Percentiles rank a stretch among this genome's conserved stretches.
phyloP scores from a whole-genome alignment of 2,113 vertebrate genomes.

The Trematocara stigmaticum region DNA sequence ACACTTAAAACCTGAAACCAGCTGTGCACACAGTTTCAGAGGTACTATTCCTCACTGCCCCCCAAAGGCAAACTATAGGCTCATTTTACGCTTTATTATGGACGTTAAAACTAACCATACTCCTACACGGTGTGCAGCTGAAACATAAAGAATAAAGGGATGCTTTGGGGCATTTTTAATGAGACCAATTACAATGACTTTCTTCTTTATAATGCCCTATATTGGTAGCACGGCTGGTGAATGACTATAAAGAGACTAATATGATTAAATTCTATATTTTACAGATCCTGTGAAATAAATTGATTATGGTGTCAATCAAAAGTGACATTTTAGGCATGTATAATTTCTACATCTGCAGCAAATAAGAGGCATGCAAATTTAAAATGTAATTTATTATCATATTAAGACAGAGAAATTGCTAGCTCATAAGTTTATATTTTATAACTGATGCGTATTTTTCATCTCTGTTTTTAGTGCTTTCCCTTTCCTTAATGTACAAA shows the following conservation, averaged over 20 bases:
- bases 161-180: conserved; percentile 56
- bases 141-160: conserved; percentile 9
- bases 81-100: conserved; percentile 62
- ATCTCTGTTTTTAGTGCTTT: not conserved
- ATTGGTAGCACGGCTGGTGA: conserved; percentile 44
- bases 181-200: conserved; percentile 50
- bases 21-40: conserved; percentile 38
- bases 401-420: not conserved
- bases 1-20: conserved; percentile 56
- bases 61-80: conserved; percentile 53
- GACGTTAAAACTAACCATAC: conserved; percentile 42
- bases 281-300: conserved; percentile 41
- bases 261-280: conserved; percentile 58
- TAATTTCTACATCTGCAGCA: not conserved
- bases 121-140: not conserved
- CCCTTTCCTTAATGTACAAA: not conserved
- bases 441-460: not conserved
- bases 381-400: conserved; percentile 3
- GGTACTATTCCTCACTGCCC: conserved; percentile 27
- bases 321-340: not conserved
- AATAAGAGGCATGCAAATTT: conserved; percentile 4
- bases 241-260: conserved; percentile 44
- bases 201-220: conserved; percentile 47
- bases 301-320: conserved; percentile 17
- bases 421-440: not conserved